A percentile compares a stretch with the other conserved stretches of the same genome.
Evolutionary conservation across 2,888 invertebrate genomes (phyloP).

Genomic region (Thecophora atra): DNA sequence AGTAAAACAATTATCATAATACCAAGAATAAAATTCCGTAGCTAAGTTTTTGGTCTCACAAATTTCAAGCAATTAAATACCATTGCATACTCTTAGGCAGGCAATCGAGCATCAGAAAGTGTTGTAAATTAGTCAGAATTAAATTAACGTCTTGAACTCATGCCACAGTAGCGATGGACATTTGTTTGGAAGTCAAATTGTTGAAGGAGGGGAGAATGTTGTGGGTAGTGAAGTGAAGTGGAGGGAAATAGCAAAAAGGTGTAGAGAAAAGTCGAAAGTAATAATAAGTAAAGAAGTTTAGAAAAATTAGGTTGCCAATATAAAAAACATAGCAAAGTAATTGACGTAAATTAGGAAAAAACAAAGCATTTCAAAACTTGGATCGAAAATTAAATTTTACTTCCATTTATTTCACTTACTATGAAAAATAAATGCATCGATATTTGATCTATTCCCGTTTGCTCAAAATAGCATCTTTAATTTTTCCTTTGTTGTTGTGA

Average conservation of each 20-base stretch:
- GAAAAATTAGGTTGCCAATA: neutral
- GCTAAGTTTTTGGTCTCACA: neutral
- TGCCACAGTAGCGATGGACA: neutral
- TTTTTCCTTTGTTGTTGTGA: neutral
- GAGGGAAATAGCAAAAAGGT: neutral
- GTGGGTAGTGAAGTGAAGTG: neutral
- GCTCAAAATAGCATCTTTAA: neutral
- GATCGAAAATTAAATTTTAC: no score
- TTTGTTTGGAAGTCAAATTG: neutral
- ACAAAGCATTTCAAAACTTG: no score
- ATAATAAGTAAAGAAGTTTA: neutral
- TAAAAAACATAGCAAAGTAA: no score
- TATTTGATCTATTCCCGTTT: no score
- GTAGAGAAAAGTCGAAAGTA: neutral
- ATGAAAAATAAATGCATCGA: no score
- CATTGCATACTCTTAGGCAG: conserved; percentile 23
- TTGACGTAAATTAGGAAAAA: neutral
- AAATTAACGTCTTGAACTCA: conserved; percentile 13
- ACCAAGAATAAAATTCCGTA: no score
- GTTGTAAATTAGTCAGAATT: conserved; percentile 27
- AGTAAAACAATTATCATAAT: no score
- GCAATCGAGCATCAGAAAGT: neutral
- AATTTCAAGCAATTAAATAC: conserved; percentile 14
- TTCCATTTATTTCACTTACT: no score
- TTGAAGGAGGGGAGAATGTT: no score